Base-by-base conservation (phyloP, 1,140 invertebrate genomes). In the Macrostomum lignano region DNA sequence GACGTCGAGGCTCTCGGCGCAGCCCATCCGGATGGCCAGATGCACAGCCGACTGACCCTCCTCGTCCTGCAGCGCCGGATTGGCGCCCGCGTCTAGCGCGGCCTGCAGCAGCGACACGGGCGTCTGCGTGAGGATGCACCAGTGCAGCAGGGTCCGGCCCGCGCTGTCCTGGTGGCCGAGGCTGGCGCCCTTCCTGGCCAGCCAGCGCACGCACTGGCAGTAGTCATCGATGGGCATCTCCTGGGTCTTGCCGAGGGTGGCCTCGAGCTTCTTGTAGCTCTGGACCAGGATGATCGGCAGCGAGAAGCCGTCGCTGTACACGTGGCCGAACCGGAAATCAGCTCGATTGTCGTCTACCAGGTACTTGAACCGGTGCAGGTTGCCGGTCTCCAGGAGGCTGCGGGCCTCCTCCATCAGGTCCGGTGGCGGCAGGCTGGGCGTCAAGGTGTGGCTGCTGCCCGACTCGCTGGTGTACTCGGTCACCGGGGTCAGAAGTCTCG, bases 231-330 rank as follows among this genome's bases (percentile, higher is more conserved):
- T 28, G 5, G 19, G 7, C 3, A 9, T 3, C 9, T 9, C 9
- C 19, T 28, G 3, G 7, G 26, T 15, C 5, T 17, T 3, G 9
- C 19, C 26, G 3, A 28, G 3, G 3, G 9, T 3, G 15, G 26
- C 15, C 19, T 28, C 26, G 5, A 17, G 14, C 19, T 28, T 28
- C 26, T 17, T 14, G 19, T 5, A 28, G 9, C 7, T 28, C 9
- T 28, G 26, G 4, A 28, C 9, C 4, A 28, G 26, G 19, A 28
- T 28, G 7, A 28, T 28, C 26, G 26, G 26, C 7, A 28, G 19
- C 9, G 26, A 15, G 7, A 9, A 28, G 4, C 3, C 26, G 15
- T 28, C 26, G 3, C 19, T 17, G 19, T 15, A 28, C 3, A 17
- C 4, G 19, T 5, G 19, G 15, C 19, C 14, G 5, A 28, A 15